Evolutionary conservation across 2,113 vertebrate species (phyloP).

Genomic region (Mystacornis crossleyi): DNA sequence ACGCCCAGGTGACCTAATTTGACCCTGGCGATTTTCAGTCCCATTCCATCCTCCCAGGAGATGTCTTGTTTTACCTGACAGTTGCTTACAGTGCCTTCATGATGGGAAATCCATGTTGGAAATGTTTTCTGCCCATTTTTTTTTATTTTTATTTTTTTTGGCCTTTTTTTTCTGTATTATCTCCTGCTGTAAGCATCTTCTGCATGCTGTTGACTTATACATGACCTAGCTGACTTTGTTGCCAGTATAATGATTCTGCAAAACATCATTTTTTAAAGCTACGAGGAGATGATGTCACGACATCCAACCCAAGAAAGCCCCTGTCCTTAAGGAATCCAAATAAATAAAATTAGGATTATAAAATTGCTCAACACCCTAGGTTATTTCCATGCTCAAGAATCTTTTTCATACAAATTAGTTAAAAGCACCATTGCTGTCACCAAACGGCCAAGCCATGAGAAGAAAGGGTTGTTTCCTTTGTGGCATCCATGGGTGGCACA

Average conservation of each 20-base stretch:
- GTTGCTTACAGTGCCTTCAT: not conserved
- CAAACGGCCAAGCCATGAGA: not conserved
- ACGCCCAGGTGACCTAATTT: not conserved
- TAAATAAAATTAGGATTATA: not conserved
- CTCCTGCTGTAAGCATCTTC: not conserved
- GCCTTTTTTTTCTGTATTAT: not conserved
- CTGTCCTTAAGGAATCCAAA: not conserved
- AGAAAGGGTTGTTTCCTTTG: not conserved
- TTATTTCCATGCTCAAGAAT: not conserved
- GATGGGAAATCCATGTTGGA: not conserved
- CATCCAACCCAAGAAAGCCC: not conserved
- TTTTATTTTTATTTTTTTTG: no score
- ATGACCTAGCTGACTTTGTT: not conserved
- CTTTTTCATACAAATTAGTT: not conserved
- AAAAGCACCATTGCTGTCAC: not conserved
- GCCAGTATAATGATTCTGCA: not conserved
- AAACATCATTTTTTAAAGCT: not conserved
- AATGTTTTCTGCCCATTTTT: not conserved
- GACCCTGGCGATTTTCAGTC: not conserved
- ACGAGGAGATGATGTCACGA: not conserved
- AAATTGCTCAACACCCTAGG: not conserved
- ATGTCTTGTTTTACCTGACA: not conserved
- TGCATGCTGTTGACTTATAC: not conserved
- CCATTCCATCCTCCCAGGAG: not conserved
- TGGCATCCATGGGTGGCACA: not conserved